phyloP scores from a whole-genome alignment of 2,797 vertebrate genomes.

The Peromyscus attwateri region DNA sequence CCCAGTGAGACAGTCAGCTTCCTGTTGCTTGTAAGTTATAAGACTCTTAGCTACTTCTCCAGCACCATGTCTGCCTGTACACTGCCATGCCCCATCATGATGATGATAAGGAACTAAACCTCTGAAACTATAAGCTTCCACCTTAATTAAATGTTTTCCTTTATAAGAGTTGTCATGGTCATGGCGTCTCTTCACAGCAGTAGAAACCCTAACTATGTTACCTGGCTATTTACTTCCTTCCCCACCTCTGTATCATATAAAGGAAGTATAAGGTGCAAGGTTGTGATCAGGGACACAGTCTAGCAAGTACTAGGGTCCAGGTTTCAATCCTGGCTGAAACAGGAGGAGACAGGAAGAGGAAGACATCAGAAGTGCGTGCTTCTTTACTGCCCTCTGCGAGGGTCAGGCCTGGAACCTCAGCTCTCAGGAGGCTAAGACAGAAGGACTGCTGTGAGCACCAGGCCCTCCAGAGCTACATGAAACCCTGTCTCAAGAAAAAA shows the following conservation, averaged over 20 bases:
- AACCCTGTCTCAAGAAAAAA: neutral
- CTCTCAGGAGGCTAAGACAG: neutral
- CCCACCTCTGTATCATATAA: neutral
- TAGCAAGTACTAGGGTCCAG: neutral
- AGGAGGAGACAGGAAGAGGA: neutral
- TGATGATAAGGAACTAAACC: neutral
- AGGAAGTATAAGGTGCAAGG: neutral
- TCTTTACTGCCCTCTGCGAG: neutral
- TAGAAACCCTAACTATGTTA: neutral
- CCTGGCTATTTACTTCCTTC: conserved; percentile 34
- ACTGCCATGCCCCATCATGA: neutral
- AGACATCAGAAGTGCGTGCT: neutral
- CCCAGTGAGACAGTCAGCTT: neutral
- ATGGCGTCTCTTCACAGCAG: neutral
- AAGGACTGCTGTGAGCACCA: neutral
- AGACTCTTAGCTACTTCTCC: neutral
- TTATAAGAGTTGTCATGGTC: neutral
- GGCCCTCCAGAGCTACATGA: neutral
- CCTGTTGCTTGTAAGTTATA: neutral
- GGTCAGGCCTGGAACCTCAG: neutral
- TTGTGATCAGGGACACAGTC: neutral
- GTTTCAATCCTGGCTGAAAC: neutral
- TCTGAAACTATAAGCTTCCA: neutral
- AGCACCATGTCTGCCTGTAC: neutral
- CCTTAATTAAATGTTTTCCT: neutral